Conservation (phyloP, 2,113 vertebrate genomes). For the Galbula dea region DNA sequence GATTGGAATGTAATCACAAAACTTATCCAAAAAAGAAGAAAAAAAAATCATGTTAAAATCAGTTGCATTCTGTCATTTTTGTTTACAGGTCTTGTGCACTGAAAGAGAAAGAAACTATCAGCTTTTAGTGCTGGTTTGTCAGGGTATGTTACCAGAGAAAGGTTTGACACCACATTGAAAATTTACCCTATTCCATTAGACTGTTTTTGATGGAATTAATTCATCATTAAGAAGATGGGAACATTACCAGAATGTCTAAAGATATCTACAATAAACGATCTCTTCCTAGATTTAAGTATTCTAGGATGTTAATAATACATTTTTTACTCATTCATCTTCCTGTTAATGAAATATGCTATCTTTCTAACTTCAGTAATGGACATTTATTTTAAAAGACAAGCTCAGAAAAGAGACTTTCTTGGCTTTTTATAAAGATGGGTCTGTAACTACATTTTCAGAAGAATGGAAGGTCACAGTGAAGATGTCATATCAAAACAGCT, state of each 20-base stretch:
- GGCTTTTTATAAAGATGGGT: not conserved
- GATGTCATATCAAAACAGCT: constrained; percentile 18
- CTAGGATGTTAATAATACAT: constrained; percentile 31
- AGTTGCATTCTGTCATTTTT: not conserved
- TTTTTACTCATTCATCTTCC: constrained; percentile 59
- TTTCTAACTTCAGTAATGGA: constrained; percentile 10
- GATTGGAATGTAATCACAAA: not conserved
- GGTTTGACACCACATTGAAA: not conserved
- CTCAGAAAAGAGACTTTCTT: constrained; percentile 2
- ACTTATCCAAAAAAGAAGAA: not conserved
- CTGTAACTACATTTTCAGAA: constrained; percentile 55
- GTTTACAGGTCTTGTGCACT: not conserved
- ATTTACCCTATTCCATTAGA: not conserved
- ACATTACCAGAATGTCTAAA: constrained; percentile 38
- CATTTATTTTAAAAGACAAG: constrained; percentile 38
- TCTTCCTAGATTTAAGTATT: constrained; percentile 47
- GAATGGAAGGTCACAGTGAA: constrained; percentile 28
- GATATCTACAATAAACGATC: constrained; percentile 28
- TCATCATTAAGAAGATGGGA: constrained; percentile 21
- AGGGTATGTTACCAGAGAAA: not conserved
- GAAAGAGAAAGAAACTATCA: not conserved
- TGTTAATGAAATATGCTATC: constrained; percentile 43
- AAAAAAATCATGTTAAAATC: not conserved
- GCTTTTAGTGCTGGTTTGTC: not conserved
- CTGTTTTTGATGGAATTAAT: constrained; percentile 22